Evolutionary conservation across 1,140 invertebrate species (phyloP), one percentile per base, ranked within the genome.

Genomic region (Globodera rostochiensis): DNA sequence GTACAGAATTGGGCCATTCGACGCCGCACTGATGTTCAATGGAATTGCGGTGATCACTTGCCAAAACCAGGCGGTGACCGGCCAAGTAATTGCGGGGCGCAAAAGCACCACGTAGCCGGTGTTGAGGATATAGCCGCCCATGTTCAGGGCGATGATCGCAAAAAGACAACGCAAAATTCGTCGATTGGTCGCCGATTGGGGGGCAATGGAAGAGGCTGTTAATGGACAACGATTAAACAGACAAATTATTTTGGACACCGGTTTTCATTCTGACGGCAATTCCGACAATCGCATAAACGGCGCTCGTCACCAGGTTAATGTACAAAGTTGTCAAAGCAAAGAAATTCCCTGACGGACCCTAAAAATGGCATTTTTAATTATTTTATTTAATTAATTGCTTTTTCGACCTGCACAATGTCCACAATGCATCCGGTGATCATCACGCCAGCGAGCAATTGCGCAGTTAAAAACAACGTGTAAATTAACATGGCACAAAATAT

Each of bases 1-100:
- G 69, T 71, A 71, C 69, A 71, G 69, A 71, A 71, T 71, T 36
- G 69, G 69, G 13, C 69, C 69, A 6, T 71, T 71, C 25, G 69
- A 71, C 11, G 69, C 69, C n/a, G 69, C 69, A 71, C 69, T 71
- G 69, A 71, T 36, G 25, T 71, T 71, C 69, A 71, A 21, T 6
- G 69, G 46, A 47, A 71, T 45, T 19, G 4, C 25, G 25, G 25
- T 47, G 69, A 71, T 36, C 69, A 71, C 69, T 71, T 36, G 69
- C 69, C 25, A 71, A 47, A 47, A 21, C 69, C 25, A 71, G 8
- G 69, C 69, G 21, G 46, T 36, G 69, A 71, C 11, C 15, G 69
- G 46, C 21, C n/a, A 71, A 15, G n/a, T 4, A 25, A 47, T 0
- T 6, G 69, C 9, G 8, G 69, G 25, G 15, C 69, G 46, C n/a